Evolutionary conservation across 2,113 vertebrate genomes (phyloP).

Genomic region (Elachura formosa): DNA sequence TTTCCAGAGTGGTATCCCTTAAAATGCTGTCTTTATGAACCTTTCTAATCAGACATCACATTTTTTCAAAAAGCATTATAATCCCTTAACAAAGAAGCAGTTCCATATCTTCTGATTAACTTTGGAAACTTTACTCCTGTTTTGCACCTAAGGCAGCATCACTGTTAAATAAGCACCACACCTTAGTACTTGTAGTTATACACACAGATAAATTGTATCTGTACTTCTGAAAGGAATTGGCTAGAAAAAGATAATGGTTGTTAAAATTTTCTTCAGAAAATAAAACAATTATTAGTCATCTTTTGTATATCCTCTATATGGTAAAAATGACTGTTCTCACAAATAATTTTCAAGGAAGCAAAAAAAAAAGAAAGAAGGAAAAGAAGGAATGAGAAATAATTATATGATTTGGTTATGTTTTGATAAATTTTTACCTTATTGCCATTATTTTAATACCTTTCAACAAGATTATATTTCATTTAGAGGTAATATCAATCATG

Average conservation of each 20-base stretch:
- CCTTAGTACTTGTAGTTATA: not conserved
- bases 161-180: not conserved
- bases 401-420: not conserved
- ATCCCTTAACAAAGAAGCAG: not conserved
- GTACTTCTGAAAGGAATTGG: not conserved
- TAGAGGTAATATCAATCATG: not conserved
- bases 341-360: not conserved
- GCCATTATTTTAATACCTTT: not conserved
- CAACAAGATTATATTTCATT: not conserved
- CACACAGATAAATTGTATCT: not conserved
- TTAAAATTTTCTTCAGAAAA: not conserved
- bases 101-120: not conserved
- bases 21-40: not conserved
- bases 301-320: not conserved
- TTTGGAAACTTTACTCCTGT: not conserved
- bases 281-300: not conserved
- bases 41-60: not conserved
- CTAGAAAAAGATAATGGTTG: fast-evolving
- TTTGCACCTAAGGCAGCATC: not conserved
- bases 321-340: not conserved
- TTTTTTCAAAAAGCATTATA: not conserved
- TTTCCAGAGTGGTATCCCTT: not conserved
- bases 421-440: not conserved
- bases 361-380: no score
- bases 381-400: not conserved